Evolutionary conservation across 2,797 vertebrate species (phyloP).

Genomic region (Glyptemys insculpta): DNA sequence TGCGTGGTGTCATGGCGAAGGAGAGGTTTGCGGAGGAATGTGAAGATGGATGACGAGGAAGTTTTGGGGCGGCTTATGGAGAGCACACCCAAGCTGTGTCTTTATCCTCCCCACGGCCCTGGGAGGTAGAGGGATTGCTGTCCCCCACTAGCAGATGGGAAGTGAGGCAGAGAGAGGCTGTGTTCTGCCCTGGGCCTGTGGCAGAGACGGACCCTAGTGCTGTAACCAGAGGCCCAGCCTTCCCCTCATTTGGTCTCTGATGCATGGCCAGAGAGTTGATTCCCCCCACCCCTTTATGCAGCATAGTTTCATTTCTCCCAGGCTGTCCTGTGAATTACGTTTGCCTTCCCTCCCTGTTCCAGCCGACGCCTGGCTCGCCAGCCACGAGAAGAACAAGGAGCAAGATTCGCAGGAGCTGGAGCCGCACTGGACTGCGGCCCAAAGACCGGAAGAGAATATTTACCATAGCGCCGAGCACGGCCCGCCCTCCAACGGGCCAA

Average conservation of each 20-base stretch:
- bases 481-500: fast-evolving
- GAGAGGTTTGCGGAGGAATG: background rate
- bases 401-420: background rate
- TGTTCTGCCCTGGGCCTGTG: background rate
- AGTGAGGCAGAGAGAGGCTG: background rate
- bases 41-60: background rate
- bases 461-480: background rate
- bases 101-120: background rate
- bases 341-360: background rate
- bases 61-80: background rate
- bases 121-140: background rate
- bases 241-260: background rate
- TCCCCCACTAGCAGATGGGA: background rate
- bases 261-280: background rate
- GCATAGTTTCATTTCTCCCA: background rate
- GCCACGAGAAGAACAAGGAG: background rate
- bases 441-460: background rate
- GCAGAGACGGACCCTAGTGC: background rate
- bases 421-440: background rate
- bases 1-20: background rate
- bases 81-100: background rate
- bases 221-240: background rate
- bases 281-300: background rate
- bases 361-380: constrained; percentile 3
- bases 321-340: background rate